phyloP scores from a whole-genome alignment of 2,113 vertebrate genomes.

The Acanthochromis polyacanthus region DNA sequence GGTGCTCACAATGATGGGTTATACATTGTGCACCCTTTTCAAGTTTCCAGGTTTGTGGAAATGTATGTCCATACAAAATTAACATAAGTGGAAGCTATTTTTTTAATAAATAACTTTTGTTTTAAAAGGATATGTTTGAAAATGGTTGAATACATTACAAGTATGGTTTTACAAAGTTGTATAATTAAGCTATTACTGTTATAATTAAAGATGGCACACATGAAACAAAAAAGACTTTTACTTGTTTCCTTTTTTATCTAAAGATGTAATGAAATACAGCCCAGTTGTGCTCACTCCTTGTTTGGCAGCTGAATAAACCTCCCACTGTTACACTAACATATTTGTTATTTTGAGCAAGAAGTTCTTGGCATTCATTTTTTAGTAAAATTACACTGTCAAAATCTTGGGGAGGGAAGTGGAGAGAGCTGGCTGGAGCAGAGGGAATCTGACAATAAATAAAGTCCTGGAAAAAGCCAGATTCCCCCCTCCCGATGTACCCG shows the following conservation, averaged over 20 bases:
- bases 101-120: no score
- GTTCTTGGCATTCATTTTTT: conserved; percentile 46
- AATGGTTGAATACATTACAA: no score
- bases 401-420: conserved; percentile 30
- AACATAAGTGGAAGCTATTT: no score
- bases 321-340: conserved; percentile 39
- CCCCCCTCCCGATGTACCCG: conserved; percentile 29
- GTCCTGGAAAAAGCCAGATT: conserved; percentile 27
- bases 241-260: background rate
- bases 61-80: no score
- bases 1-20: no score
- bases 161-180: no score
- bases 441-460: conserved; percentile 54
- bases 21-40: no score
- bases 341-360: conserved; percentile 39
- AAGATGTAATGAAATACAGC: background rate
- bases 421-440: conserved; percentile 31
- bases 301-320: conserved; percentile 33
- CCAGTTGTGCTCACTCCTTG: background rate
- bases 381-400: conserved; percentile 54
- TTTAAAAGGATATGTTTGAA: no score
- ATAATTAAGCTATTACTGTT: no score
- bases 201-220: no score
- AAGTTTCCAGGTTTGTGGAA: no score
- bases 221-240: no score